Evolutionary conservation across 2,888 invertebrate species (phyloP).

Genomic region (Chloroclysta siterata): DNA sequence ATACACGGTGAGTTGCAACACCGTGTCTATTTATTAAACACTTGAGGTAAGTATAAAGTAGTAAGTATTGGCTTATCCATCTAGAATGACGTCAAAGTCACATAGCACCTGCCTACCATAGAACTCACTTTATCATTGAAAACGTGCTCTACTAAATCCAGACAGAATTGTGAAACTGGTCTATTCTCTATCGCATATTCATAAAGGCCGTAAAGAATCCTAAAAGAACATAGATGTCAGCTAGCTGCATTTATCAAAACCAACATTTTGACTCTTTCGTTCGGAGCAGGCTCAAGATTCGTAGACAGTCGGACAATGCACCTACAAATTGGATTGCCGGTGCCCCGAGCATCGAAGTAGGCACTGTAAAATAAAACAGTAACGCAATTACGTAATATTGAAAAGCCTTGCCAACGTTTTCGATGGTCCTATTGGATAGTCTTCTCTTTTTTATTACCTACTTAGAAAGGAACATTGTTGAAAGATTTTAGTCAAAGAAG

Average conservation of each 20-base stretch:
- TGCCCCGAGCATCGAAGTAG: conserved; percentile 55
- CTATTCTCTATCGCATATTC: neutral
- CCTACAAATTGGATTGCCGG: conserved; percentile 77
- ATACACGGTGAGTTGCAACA: neutral
- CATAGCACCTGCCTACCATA: conserved; percentile 6
- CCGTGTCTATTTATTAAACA: neutral
- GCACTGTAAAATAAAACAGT: conserved; percentile 14
- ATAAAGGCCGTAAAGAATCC: neutral
- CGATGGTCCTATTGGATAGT: neutral
- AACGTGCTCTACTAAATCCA: conserved; percentile 17
- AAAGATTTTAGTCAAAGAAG: no score
- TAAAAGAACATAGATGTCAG: conserved; percentile 11
- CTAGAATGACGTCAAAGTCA: conserved; percentile 10
- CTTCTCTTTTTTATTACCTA: neutral
- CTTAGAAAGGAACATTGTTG: no score
- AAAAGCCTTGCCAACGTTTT: neutral
- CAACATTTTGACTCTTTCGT: conserved; percentile 28
- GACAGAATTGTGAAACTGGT: conserved; percentile 11
- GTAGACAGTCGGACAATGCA: conserved; percentile 69
- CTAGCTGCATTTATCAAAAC: conserved; percentile 12
- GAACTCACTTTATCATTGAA: conserved; percentile 8
- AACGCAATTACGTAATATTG: conserved; percentile 9
- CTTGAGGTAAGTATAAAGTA: neutral
- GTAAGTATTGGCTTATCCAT: neutral
- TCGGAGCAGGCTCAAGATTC: conserved; percentile 47